Base-by-base conservation (phyloP, 1,140 invertebrate genomes). In the Nephila pilipes region DNA sequence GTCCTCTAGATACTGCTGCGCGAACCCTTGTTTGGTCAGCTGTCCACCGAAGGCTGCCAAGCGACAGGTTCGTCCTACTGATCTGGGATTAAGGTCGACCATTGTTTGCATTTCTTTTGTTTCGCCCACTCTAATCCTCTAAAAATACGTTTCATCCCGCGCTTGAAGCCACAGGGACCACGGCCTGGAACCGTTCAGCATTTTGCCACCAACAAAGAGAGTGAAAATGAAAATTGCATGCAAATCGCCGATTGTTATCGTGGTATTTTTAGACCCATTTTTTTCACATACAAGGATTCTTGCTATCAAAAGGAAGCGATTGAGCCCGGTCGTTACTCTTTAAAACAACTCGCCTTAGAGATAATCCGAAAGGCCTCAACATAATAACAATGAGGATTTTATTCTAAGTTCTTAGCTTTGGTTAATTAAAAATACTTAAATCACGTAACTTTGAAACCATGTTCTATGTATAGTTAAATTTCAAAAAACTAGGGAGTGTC, bases 71-170 rank as follows among this genome's bases (percentile, higher is more conserved):
- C 69, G 16, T 75, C 69, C 69, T 29, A 55, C 57, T 58, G 60
- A 88, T 69, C 32, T 29, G 63, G 87, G 87, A 88, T 88, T 88
- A 88, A 88, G 87, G 87, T 88, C 87, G 38, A 1, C 87, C 25
- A 65, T 88, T 60, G 58, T 88, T 60, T 36, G 22, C n/a, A n/a
- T 75, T 88, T 88, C 65, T 75, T 88, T 88, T 88, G 87, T 88
- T 88, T 88, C 87, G 60, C 58, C 87, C 87, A 65, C 87, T 54
- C 58, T 57, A 69, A 46, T 29, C 87, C 87, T 38, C 60, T 63
- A 88, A 88, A 75, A 65, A 60, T 85, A 85, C 38, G 69, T 69
- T 69, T 32, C 65, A 29, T 69, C 65, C 25, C 65, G 25, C 65
- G 4, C 65, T 36, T 5, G 22, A 18, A 60, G 22, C 58, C 58